These are phyloP conservation scores for Parasteatoda tepidariorum DNA, from an alignment of 1,140 invertebrate genomes.

Conservation along the genomic window DNA sequence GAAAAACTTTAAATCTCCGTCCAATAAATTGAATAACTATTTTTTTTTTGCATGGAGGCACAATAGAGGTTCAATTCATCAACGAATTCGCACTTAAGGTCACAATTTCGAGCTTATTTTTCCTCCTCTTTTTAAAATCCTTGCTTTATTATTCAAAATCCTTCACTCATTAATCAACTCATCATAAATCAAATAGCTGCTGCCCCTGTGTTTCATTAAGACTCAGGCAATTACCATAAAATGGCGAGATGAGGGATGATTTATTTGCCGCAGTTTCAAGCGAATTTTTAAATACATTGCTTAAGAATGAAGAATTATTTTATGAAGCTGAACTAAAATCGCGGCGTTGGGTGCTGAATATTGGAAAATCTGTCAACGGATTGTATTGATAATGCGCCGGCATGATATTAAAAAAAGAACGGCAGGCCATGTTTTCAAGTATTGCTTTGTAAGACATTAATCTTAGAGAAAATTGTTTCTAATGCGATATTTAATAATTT, in stretches of 20 bases:
- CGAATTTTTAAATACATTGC: neutral
- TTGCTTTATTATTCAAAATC: neutral
- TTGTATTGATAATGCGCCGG: neutral
- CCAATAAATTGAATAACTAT: no score
- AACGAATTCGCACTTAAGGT: neutral
- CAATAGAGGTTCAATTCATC: no score
- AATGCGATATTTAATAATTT: no score
- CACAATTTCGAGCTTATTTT: neutral
- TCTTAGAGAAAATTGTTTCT: no score
- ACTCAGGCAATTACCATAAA: neutral
- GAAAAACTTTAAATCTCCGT: no score
- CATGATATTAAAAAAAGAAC: no score
- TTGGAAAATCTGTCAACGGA: neutral
- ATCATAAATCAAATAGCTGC: neutral
- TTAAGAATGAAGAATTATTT: neutral
- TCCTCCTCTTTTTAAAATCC: neutral
- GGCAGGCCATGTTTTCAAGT: no score
- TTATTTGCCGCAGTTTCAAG: neutral
- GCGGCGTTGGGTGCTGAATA: neutral
- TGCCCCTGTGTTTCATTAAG: neutral
- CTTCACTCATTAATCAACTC: neutral
- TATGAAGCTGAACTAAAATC: no score
- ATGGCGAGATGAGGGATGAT: neutral
- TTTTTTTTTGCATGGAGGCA: no score
- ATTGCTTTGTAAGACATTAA: no score